Percentiles rank a stretch among this genome's conserved stretches.
Evolutionary conservation across 2,113 vertebrate species (phyloP).

Genomic region (Charadrius vociferus): DNA sequence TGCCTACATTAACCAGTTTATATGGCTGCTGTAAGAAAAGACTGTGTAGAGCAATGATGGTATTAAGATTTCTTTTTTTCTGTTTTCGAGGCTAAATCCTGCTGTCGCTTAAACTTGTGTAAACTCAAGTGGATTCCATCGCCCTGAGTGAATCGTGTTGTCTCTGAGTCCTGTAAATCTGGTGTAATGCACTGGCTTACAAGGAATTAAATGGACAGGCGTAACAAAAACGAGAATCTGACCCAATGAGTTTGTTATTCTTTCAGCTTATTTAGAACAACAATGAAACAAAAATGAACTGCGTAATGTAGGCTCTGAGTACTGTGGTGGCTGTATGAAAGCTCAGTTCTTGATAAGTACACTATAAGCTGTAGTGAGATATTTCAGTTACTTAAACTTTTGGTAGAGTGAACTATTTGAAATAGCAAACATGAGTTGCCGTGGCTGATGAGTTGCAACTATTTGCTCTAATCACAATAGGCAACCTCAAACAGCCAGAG

Average conservation of each 20-base stretch:
- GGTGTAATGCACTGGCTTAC: neutral
- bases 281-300: neutral
- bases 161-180: neutral
- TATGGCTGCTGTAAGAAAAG: neutral
- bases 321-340: neutral
- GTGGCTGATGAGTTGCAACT: neutral
- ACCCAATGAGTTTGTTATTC: neutral
- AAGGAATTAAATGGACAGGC: neutral
- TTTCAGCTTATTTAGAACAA: neutral
- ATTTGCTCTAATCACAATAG: neutral
- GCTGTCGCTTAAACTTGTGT: neutral
- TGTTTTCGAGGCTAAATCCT: neutral
- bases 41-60: neutral
- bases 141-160: neutral
- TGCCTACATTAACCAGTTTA: neutral
- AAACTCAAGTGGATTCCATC: neutral
- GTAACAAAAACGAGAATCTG: neutral
- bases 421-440: neutral
- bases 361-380: neutral
- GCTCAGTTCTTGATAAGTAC: neutral
- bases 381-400: neutral
- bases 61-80: neutral
- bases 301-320: fast-evolving
- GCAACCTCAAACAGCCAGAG: neutral
- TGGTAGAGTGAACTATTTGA: neutral